Evolutionary conservation across 1,140 invertebrate species (phyloP).

Genomic region (Microvelia longipes): DNA sequence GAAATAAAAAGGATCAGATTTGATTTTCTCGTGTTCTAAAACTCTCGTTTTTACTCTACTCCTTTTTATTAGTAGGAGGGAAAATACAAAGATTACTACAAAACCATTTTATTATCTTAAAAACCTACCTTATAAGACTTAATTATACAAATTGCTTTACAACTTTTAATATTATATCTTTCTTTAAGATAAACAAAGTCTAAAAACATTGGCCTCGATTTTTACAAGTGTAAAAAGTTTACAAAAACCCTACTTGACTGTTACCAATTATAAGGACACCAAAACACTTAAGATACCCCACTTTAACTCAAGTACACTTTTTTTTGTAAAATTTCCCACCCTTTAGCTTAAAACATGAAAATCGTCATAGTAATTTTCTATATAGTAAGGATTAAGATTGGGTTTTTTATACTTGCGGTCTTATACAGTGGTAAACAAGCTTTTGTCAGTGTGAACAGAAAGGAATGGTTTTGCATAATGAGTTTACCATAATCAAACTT

Average conservation of each 20-base stretch:
- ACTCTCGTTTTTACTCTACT: background rate
- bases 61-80: background rate
- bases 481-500: no score
- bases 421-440: no score
- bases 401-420: no score
- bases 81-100: no score
- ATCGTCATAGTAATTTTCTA: no score
- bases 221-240: background rate
- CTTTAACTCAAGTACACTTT: background rate
- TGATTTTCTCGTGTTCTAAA: background rate
- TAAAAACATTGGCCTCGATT: background rate
- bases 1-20: no score
- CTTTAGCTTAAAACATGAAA: no score
- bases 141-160: slow-evolving; percentile 4
- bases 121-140: slow-evolving; percentile 1
- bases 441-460: no score
- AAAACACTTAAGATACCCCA: background rate
- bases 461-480: no score
- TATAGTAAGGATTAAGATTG: no score
- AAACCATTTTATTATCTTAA: no score
- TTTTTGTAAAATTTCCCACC: background rate
- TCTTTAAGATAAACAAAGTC: background rate
- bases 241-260: background rate
- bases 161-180: background rate
- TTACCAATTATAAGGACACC: background rate